Evolutionary conservation across 2,113 vertebrate genomes (phyloP).

Genomic region (Onychostruthus taczanowskii): DNA sequence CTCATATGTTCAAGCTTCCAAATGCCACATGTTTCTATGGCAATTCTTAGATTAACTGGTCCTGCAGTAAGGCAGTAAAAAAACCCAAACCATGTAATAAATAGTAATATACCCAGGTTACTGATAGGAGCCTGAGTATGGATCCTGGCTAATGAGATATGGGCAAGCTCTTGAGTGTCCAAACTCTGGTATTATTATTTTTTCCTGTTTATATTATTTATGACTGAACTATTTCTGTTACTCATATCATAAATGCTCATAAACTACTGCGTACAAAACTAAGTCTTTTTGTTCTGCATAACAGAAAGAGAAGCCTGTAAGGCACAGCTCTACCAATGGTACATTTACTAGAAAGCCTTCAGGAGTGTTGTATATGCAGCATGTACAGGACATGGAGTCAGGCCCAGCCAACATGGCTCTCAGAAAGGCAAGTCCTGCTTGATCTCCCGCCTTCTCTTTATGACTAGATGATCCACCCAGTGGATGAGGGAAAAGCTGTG

Average conservation of each 20-base stretch:
- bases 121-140: not conserved
- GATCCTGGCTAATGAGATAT: not conserved
- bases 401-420: not conserved
- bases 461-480: not conserved
- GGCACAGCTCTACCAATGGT: not conserved
- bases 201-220: not conserved
- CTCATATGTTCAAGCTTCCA: not conserved
- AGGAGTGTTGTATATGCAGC: not conserved
- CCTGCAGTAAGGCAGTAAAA: not conserved
- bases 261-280: not conserved
- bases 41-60: not conserved
- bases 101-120: not conserved
- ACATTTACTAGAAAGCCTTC: not conserved
- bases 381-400: not conserved
- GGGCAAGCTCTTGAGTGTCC: not conserved
- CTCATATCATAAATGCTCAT: not conserved
- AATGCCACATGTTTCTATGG: not conserved
- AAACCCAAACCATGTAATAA: not conserved
- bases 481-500: not conserved
- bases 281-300: not conserved
- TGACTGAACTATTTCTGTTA: not conserved
- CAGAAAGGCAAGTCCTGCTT: not conserved
- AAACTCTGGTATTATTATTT: not conserved
- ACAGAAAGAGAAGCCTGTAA: not conserved
- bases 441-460: not conserved